phyloP scores from a whole-genome alignment of 2,888 invertebrate genomes.

The Cremastinae sp. region DNA sequence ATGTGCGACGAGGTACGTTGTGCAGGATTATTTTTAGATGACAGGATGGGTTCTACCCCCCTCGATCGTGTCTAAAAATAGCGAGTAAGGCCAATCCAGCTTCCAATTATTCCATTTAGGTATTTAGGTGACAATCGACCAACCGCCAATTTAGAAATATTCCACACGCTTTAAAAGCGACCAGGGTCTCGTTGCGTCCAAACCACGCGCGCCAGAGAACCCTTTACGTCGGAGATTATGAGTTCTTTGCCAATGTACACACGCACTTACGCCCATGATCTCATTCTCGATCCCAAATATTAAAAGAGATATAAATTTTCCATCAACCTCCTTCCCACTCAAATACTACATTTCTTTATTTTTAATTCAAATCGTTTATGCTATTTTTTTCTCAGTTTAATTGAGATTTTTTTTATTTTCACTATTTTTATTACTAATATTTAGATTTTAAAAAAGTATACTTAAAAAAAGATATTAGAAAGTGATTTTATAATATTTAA shows the following conservation, averaged over 20 bases:
- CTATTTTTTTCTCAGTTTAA: no score
- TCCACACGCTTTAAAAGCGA: constrained; percentile 69
- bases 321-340: not conserved
- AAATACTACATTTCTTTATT: constrained; percentile 1
- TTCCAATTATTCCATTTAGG: constrained; percentile 79
- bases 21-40: constrained; percentile 77
- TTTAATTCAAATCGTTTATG: no score
- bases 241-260: not conserved
- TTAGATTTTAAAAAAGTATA: no score
- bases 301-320: not conserved
- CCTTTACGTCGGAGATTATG: constrained; percentile 14
- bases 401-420: no score
- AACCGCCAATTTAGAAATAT: constrained; percentile 79
- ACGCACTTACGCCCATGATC: constrained; percentile 3
- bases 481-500: no score
- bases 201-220: constrained; percentile 2
- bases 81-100: constrained; percentile 77
- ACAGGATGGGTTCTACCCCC: constrained; percentile 74
- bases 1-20: constrained; percentile 17
- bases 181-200: constrained; percentile 22
- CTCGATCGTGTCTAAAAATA: constrained; percentile 77
- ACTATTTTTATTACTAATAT: no score
- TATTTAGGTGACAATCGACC: constrained; percentile 80
- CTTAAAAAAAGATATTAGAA: no score
- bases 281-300: not conserved